Conservation (phyloP, 1,140 invertebrate species). For the Diorhabda carinulata region DNA sequence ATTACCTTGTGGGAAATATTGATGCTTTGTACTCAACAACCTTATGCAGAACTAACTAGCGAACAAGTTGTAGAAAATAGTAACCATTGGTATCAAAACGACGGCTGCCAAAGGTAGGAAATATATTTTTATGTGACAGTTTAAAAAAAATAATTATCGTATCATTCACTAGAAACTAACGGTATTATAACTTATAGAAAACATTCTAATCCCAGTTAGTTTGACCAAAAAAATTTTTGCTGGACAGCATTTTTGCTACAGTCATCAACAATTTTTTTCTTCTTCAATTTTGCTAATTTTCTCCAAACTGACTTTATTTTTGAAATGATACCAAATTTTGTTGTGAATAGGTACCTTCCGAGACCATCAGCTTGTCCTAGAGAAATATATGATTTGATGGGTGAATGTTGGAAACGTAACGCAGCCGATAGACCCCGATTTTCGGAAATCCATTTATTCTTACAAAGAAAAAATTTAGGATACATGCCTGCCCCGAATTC, state of each 20-base stretch:
- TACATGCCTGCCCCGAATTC: constrained; percentile 57
- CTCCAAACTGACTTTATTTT: background rate
- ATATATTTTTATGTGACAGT: background rate
- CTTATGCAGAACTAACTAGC: constrained; percentile 68
- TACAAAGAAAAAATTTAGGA: constrained; percentile 85
- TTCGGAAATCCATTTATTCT: constrained; percentile 84
- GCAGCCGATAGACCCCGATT: constrained; percentile 83
- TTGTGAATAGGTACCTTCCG: constrained; percentile 53
- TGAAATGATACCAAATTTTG: background rate
- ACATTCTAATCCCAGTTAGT: too few species aligned
- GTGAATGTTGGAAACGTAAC: constrained; percentile 89
- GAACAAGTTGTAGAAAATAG: constrained; percentile 75
- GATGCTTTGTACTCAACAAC: constrained; percentile 65
- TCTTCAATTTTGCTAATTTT: background rate
- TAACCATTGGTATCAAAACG: constrained; percentile 60
- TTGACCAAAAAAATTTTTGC: too few species aligned
- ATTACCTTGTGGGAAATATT: constrained; percentile 78
- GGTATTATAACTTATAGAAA: too few species aligned
- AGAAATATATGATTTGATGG: constrained; percentile 90
- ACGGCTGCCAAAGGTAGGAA: constrained; percentile 52
- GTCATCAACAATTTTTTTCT: too few species aligned
- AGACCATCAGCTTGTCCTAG: constrained; percentile 80
- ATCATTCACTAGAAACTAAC: too few species aligned
- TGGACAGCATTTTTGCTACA: too few species aligned
- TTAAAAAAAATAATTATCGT: too few species aligned